These are phyloP conservation scores for Eonycteris spelaea DNA, from an alignment of 2,113 vertebrate genomes.

Conservation along the genomic window DNA sequence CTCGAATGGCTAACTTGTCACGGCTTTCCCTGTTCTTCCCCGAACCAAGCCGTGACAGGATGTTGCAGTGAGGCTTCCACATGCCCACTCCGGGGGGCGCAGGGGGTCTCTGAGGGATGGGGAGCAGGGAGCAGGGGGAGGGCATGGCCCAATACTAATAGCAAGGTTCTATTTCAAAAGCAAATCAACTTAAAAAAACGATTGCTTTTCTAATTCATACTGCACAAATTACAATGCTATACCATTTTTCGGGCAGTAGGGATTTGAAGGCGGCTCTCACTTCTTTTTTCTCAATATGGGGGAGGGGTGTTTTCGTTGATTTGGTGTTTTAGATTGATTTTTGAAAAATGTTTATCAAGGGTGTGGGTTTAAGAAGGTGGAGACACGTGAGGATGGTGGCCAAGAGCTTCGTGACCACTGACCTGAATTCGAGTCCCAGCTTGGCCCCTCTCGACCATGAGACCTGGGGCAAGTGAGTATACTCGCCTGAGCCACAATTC, in stretches of 20 bases:
- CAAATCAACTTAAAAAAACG: not conserved
- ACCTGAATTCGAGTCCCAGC: not conserved
- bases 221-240: not conserved
- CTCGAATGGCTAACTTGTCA: constrained; percentile 41
- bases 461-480: not conserved
- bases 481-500: not conserved
- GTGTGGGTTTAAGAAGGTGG: not conserved
- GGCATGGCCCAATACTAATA: not conserved
- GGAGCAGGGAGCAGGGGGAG: not conserved
- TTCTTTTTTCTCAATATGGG: not conserved
- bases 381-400: not conserved
- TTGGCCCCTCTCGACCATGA: not conserved
- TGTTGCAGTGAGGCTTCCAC: not conserved
- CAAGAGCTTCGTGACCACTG: not conserved
- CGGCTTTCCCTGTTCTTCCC: constrained; percentile 29
- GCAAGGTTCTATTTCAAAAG: not conserved
- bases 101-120: not conserved
- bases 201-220: not conserved
- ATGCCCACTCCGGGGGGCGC: not conserved
- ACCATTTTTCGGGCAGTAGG: not conserved
- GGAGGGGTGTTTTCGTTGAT: not conserved
- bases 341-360: not conserved
- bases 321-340: not conserved
- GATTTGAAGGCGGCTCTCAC: not conserved
- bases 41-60: not conserved